Conservation (phyloP, 2,113 vertebrate species). For the Scytalopus superciliaris region DNA sequence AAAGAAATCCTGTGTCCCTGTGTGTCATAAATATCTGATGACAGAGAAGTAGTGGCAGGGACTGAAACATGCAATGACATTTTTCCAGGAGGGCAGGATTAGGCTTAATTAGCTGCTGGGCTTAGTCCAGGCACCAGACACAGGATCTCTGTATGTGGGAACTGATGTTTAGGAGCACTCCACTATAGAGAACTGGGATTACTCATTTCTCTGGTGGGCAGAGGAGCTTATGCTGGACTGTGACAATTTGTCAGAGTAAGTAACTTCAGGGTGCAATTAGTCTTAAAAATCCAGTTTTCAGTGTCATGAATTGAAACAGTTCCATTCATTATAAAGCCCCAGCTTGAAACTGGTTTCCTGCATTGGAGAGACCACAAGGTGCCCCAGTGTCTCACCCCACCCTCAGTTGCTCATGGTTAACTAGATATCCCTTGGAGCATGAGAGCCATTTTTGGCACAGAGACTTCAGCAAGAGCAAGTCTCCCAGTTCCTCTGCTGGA, state of each 20-base stretch:
- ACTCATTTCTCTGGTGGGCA: not conserved
- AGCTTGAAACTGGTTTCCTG: not conserved
- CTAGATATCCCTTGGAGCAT: not conserved
- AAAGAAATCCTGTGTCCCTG: not conserved
- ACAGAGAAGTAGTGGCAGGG: not conserved
- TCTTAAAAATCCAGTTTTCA: not conserved
- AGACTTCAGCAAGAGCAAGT: not conserved
- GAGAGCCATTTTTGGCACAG: not conserved
- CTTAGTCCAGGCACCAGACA: not conserved
- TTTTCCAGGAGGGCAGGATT: constrained; percentile 26
- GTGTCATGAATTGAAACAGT: not conserved
- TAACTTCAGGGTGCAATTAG: not conserved
- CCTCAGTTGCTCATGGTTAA: not conserved
- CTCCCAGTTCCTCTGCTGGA: not conserved
- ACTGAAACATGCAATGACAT: not conserved
- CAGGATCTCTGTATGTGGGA: not conserved
- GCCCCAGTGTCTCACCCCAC: not conserved
- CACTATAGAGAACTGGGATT: not conserved
- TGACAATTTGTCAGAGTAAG: not conserved
- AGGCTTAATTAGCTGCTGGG: constrained; percentile 9
- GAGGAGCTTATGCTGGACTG: not conserved
- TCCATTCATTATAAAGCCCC: not conserved
- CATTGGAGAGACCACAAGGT: not conserved
- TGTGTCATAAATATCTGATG: not conserved
- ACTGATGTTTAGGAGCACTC: not conserved